Base-by-base conservation (phyloP, 1,140 invertebrate species). In the Bombus polaris region DNA sequence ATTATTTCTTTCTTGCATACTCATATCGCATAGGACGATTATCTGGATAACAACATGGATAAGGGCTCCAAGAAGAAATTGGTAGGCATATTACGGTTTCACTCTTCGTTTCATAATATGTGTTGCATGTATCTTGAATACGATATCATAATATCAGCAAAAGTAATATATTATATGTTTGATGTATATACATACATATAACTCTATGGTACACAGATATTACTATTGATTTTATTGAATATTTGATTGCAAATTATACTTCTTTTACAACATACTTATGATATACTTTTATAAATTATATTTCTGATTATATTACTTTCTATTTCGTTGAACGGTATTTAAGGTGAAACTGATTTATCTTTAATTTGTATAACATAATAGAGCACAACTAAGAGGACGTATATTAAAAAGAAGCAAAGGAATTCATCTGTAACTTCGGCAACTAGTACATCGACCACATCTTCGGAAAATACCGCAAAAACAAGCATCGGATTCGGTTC, bases 321-420 rank as follows among this genome's bases (percentile, higher is more conserved):
- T 70, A 8, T 65, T 35, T 57, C 22, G 0, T n/a, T 32, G 3
- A 68, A 73, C 15, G 32, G n/a, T 18, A 59, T 13, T 1, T 35
- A n/a, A 57, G 18, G 32, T 66, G 32, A 39, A 68, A 65, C 35
- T 83, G 72, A 73, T 47, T 18, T 13, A 37, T 42, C 25, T 3
- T 37, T 82, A 0, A 32, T 76, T 83, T 28, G 18, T 66, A 28
- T 37, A 32, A 83, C 10, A 8, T 32, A 57, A 85, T 22, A 91
- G 89, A 81, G 59, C 62, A 37, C 92, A 53, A 86, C 91, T 10
- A 95, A 95, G 87, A 87, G 94, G 83, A 90, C 92, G 0, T 95
- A 93, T 39, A 94, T 93, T 66, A 95, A 94, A 86, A 94, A 87
- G 81, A 94, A 94, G 62, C 83, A 90, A 59, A 95, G 94, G 37